Conservation (phyloP, 1,140 invertebrate species). For the Idris sp. region DNA sequence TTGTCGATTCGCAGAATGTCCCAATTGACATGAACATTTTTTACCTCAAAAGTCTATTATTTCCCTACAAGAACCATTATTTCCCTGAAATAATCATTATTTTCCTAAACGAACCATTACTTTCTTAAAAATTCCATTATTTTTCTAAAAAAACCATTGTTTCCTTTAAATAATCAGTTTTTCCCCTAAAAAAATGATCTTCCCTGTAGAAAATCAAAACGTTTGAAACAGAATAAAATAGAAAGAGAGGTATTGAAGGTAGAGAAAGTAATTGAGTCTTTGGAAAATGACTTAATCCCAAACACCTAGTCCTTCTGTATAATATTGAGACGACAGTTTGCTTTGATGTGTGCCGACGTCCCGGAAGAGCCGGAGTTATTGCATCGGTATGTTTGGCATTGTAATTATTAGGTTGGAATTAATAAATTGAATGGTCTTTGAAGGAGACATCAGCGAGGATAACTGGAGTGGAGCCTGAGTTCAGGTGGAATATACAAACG, state of each 20-base stretch:
- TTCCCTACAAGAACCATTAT: too few relatives aligned
- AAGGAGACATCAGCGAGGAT: constrained; percentile 1
- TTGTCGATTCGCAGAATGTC: constrained; percentile 49
- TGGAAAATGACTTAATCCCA: constrained; percentile 28
- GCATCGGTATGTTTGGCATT: constrained; percentile 49
- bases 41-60: too few relatives aligned
- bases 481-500: neutral
- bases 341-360: constrained; percentile 42
- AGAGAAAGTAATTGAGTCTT: constrained; percentile 10
- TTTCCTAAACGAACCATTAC: too few relatives aligned
- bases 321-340: constrained; percentile 10
- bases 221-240: too few relatives aligned
- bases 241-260: constrained; percentile 4
- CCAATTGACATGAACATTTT: too few relatives aligned
- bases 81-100: too few relatives aligned
- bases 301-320: constrained; percentile 5
- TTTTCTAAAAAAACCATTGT: too few relatives aligned
- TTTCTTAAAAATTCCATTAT: too few relatives aligned
- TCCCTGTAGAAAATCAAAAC: too few relatives aligned
- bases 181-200: too few relatives aligned
- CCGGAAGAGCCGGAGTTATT: constrained; percentile 36
- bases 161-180: too few relatives aligned
- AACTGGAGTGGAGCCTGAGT: constrained; percentile 1
- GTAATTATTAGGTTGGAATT: constrained; percentile 46
- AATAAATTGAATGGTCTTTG: constrained; percentile 34